These are phyloP conservation scores for Lacerta viridis DNA, from an alignment of 2,797 vertebrate species.

Conservation along the genomic window DNA sequence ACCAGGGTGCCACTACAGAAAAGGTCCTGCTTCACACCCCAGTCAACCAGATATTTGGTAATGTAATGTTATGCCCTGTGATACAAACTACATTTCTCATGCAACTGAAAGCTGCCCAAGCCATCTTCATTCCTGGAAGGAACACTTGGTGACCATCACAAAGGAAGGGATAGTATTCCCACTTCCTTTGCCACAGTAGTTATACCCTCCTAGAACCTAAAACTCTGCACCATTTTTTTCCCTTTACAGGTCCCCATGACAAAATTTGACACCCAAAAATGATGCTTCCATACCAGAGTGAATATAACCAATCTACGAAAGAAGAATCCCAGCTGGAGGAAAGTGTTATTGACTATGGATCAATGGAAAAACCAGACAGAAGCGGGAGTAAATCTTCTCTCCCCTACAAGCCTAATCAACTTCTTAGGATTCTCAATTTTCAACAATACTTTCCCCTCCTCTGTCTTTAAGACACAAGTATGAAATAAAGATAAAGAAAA, in stretches of 20 bases:
- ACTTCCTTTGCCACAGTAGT: neutral
- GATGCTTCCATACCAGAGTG: neutral
- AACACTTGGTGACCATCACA: neutral
- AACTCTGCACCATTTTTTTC: neutral
- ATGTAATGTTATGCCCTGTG: neutral
- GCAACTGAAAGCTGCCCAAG: neutral
- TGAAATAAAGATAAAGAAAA: neutral
- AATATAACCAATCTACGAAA: neutral
- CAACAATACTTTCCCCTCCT: neutral
- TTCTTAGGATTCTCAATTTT: neutral
- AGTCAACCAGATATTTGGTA: neutral
- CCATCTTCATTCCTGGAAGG: neutral
- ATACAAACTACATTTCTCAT: neutral
- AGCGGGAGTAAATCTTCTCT: neutral
- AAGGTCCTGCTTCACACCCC: neutral
- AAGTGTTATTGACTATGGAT: neutral
- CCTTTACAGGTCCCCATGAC: neutral
- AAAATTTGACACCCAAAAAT: neutral
- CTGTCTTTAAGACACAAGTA: neutral
- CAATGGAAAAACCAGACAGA: neutral
- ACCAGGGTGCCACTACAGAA: neutral
- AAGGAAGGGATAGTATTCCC: neutral
- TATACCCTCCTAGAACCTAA: neutral
- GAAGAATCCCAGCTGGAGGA: neutral
- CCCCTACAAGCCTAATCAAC: neutral